Conservation (phyloP, 2,888 invertebrate genomes). For the Lobophora halterata region DNA sequence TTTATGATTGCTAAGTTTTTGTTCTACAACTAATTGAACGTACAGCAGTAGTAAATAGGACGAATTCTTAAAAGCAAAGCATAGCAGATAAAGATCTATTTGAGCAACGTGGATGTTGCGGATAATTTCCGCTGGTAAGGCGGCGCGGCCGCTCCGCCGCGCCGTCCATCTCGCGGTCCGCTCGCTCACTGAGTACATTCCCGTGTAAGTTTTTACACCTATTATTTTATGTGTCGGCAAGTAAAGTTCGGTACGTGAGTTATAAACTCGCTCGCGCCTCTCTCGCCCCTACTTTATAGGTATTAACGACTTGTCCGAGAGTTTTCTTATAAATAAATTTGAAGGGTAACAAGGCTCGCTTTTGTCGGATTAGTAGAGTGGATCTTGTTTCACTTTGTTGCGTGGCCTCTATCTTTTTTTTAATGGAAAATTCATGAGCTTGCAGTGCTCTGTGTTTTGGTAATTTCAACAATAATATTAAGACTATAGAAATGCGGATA, state of each 20-base stretch:
- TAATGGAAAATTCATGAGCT: constrained; percentile 65
- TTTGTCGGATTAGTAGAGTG: constrained; percentile 81
- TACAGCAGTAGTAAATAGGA: constrained; percentile 11
- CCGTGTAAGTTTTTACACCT: constrained; percentile 81
- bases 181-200: constrained; percentile 80
- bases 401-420: constrained; percentile 71
- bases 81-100: constrained; percentile 26
- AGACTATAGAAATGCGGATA: neutral
- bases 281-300: constrained; percentile 81
- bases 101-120: constrained; percentile 29
- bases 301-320: constrained; percentile 82
- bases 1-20: no score
- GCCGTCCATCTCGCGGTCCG: constrained; percentile 74
- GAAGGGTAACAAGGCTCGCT: constrained; percentile 81
- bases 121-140: constrained; percentile 29
- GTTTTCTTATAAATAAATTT: constrained; percentile 82
- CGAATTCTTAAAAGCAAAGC: constrained; percentile 20
- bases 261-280: constrained; percentile 80
- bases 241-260: constrained; percentile 82
- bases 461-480: constrained; percentile 29
- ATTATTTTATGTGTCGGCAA: constrained; percentile 81
- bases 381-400: constrained; percentile 81
- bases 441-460: constrained; percentile 44
- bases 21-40: no score
- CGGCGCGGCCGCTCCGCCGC: constrained; percentile 27